Conservation (phyloP, 2,113 vertebrate genomes). For the Hemiprocne comata region DNA sequence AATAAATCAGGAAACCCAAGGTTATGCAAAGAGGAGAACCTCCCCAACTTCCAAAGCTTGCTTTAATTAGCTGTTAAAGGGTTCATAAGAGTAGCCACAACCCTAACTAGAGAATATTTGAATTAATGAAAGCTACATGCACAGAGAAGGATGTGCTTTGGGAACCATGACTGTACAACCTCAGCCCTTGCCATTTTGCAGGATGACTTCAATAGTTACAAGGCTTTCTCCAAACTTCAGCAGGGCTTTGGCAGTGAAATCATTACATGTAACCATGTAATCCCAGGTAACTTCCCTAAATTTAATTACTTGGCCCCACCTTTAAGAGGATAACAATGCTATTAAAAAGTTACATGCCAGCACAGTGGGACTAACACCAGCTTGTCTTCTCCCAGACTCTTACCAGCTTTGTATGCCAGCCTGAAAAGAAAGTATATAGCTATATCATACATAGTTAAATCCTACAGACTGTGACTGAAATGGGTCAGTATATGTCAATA, state of each 20-base stretch:
- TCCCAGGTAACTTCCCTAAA: not conserved
- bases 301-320: not conserved
- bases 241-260: not conserved
- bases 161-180: not conserved
- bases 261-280: not conserved
- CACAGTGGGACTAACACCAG: not conserved
- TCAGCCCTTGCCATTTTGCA: not conserved
- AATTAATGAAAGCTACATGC: not conserved
- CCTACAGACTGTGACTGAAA: not conserved
- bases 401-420: not conserved
- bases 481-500: not conserved
- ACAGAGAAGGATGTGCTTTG: not conserved
- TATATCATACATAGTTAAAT: not conserved
- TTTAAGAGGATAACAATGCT: not conserved
- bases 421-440: not conserved
- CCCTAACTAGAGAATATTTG: not conserved
- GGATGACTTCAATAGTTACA: not conserved
- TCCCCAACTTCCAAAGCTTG: not conserved
- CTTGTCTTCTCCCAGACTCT: not conserved
- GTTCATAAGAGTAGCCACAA: not conserved
- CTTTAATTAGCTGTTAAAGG: constrained; percentile 5
- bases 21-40: not conserved
- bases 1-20: constrained; percentile 48
- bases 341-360: not conserved
- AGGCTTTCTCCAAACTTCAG: not conserved